phyloP scores from a whole-genome alignment of 2,797 vertebrate species.

The Scarus forsteni region DNA sequence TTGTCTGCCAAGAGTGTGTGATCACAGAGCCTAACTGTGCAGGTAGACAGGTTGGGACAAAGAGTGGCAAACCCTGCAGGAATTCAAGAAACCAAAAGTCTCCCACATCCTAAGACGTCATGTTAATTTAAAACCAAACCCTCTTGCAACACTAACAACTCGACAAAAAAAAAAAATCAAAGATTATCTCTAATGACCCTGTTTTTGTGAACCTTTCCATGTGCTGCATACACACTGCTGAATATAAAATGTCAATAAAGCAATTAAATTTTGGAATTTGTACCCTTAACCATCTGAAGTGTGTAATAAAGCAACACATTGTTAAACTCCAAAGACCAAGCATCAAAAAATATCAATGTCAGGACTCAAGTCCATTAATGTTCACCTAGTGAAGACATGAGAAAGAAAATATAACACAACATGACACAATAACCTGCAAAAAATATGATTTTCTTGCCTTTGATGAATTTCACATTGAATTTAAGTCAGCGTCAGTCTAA shows the following conservation, averaged over 20 bases:
- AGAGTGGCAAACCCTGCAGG: slow-evolving; percentile 41
- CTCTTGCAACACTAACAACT: slow-evolving; percentile 3
- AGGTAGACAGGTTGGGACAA: slow-evolving; percentile 27
- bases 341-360: slow-evolving; percentile 45
- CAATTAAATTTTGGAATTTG: slow-evolving; percentile 2
- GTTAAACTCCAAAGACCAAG: not conserved
- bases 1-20: slow-evolving; percentile 53
- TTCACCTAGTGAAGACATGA: not conserved
- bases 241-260: not conserved
- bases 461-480: not conserved
- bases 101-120: slow-evolving; percentile 34
- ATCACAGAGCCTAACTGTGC: slow-evolving; percentile 60
- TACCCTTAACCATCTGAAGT: slow-evolving; percentile 3
- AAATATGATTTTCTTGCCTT: too few relatives aligned
- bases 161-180: slow-evolving; percentile 9
- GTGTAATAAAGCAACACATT: slow-evolving; percentile 21
- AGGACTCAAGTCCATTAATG: slow-evolving; percentile 8
- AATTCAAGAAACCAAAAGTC: slow-evolving; percentile 32
- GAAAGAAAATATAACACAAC: not conserved
- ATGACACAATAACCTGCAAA: too few relatives aligned
- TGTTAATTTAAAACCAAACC: slow-evolving; percentile 26
- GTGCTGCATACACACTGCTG: not conserved
- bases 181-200: too few relatives aligned
- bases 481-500: not conserved
- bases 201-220: not conserved